Percentiles rank a stretch among this genome's conserved stretches.
These are phyloP conservation scores for Gymnobelideus leadbeateri DNA, from an alignment of 2,113 vertebrate genomes.

Conservation along the genomic window DNA sequence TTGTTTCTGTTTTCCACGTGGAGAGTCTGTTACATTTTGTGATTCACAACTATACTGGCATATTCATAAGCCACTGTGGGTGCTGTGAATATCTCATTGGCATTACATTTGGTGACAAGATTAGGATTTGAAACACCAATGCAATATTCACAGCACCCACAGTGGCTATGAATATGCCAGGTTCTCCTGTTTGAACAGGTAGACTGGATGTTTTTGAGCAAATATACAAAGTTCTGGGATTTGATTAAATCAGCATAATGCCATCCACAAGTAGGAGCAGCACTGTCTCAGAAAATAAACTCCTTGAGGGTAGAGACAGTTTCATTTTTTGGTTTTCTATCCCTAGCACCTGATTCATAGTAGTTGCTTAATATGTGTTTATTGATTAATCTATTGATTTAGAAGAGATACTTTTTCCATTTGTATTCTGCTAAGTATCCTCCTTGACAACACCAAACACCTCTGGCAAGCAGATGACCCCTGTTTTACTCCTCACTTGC, in stretches of 20 bases:
- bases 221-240: neutral
- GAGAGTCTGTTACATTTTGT: no score
- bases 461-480: neutral
- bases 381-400: neutral
- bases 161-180: neutral
- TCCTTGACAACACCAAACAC: neutral
- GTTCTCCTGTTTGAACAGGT: neutral
- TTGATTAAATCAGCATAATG: neutral
- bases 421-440: neutral
- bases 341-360: neutral
- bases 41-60: no score
- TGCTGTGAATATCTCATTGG: no score
- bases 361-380: neutral
- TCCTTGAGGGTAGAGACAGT: neutral
- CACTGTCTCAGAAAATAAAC: neutral
- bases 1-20: no score
- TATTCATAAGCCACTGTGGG: no score
- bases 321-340: neutral
- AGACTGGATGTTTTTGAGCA: neutral
- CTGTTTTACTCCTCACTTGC: neutral
- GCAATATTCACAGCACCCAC: no score
- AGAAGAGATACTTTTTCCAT: neutral
- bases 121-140: no score
- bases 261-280: neutral
- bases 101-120: no score